These are phyloP conservation scores for Bibio marci DNA, from an alignment of 2,888 invertebrate genomes.

Conservation along the genomic window DNA sequence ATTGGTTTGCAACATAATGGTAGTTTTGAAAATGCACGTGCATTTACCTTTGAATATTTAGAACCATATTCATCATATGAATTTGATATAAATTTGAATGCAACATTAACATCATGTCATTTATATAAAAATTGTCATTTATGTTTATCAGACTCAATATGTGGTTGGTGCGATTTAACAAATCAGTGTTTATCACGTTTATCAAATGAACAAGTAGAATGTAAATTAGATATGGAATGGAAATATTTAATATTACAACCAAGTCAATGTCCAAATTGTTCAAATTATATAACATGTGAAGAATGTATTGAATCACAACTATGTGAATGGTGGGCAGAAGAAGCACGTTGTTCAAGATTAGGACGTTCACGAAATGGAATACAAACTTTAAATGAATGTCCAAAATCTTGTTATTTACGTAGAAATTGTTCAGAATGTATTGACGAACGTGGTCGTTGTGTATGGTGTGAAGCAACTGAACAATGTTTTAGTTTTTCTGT, in stretches of 20 bases:
- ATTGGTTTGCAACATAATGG: slow-evolving; percentile 68
- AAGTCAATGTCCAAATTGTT: slow-evolving; percentile 71
- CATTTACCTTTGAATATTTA: slow-evolving; percentile 74
- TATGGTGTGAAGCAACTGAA: slow-evolving; percentile 86
- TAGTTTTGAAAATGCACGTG: slow-evolving; percentile 57
- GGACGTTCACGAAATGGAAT: slow-evolving; percentile 58
- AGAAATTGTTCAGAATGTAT: slow-evolving; percentile 66
- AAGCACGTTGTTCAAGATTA: slow-evolving; percentile 67
- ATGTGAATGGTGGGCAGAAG: slow-evolving; percentile 89
- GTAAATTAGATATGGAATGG: slow-evolving; percentile 42
- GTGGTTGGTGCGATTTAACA: slow-evolving; percentile 83
- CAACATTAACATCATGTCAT: slow-evolving; percentile 34
- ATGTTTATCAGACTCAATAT: slow-evolving; percentile 73
- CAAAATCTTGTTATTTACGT: slow-evolving; percentile 63
- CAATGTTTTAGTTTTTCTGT: slow-evolving; percentile 93
- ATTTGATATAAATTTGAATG: too few species aligned
- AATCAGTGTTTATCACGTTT: slow-evolving; percentile 48
- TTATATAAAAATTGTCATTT: slow-evolving; percentile 70
- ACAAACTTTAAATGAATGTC: slow-evolving; percentile 45
- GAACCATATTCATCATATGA: slow-evolving; percentile 59
- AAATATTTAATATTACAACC: slow-evolving; percentile 68
- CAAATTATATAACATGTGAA: slow-evolving; percentile 76
- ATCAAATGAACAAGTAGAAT: slow-evolving; percentile 46
- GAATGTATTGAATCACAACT: slow-evolving; percentile 58
- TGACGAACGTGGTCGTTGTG: slow-evolving; percentile 73